Base-by-base conservation (phyloP, 2,113 vertebrate genomes). In the Solea solea region DNA sequence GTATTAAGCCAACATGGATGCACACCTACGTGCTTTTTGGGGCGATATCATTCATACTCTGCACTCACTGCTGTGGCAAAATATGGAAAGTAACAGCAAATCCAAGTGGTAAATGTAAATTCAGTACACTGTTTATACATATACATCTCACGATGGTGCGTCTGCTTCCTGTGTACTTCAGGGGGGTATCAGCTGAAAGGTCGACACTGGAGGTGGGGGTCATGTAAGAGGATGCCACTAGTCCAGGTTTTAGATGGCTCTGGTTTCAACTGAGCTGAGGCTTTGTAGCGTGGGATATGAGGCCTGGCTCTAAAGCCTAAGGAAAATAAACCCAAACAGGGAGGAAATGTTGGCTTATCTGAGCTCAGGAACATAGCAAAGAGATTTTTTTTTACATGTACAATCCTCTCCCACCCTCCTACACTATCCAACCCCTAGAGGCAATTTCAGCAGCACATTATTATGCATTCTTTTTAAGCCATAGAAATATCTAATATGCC, bases 341-440 rank as follows among this genome's bases (percentile, higher is more conserved):
- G 86, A 85, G 91, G 91, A 92, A 89, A 82, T 86, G 89, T 93
- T 87, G 87, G 89, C 91, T 93, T 93, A 91, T 88, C 82, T 85
- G 73, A 75, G 84, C 89, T 90, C 88, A 88, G 85, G 72, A 89
- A 75, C 83, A 68, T 55, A 16, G 75, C 65, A 40, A 68, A 71
- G 72, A 57, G 63, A 74, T 50, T 53, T 69, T 50, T 58, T 59
- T 69, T 44, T 60, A 66, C 69, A 78, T 76, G 74, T 64, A 71
- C 81, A 69, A 82, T 82, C 84, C 74, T 78, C 83, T 62, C 65
- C 78, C 81, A 81, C 74, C 85, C 80, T 80, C 90, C 81, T 66
- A 80, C 86, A 74, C 77, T 34, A 4, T 53, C 70, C 80, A 62
- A 61, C 81, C 80, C 87, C 89, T 83, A 82, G 66, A 86, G 84